Conservation (phyloP, 2,888 invertebrate genomes). For the Cryptus viduatorius region DNA sequence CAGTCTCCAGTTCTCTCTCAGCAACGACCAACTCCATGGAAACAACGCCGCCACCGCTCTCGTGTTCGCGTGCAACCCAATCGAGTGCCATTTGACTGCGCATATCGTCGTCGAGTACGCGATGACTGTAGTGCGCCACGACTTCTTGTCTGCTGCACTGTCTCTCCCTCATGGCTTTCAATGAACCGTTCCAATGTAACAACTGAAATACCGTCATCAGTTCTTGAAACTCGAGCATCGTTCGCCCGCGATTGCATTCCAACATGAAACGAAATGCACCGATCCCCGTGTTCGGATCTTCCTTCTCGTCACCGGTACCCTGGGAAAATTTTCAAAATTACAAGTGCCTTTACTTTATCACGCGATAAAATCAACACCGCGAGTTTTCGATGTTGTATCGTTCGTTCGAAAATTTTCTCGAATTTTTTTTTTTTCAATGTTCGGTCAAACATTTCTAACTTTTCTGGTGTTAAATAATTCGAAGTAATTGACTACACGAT, state of each 20-base stretch:
- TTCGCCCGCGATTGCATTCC: slow-evolving; percentile 89
- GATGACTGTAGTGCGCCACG: slow-evolving; percentile 96
- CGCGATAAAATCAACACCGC: no score
- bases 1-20: slow-evolving; percentile 94
- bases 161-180: slow-evolving; percentile 97
- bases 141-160: slow-evolving; percentile 97
- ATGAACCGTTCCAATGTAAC: slow-evolving; percentile 98
- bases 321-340: slow-evolving; percentile 75
- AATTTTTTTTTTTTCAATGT: no score
- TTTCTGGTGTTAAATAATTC: no score
- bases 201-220: slow-evolving; percentile 99
- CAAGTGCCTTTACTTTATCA: no score
- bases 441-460: no score
- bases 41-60: slow-evolving; percentile 89
- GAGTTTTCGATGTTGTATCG: no score
- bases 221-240: slow-evolving; percentile 98
- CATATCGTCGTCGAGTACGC: slow-evolving; percentile 97
- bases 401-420: no score
- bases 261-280: slow-evolving; percentile 89
- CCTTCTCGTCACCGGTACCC: slow-evolving; percentile 87
- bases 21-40: slow-evolving; percentile 93
- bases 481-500: no score
- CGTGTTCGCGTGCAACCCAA: slow-evolving; percentile 95
- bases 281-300: slow-evolving; percentile 91
- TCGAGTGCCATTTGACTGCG: slow-evolving; percentile 98